Evolutionary conservation across 1,140 invertebrate genomes (phyloP).

Genomic region (Temnothorax curvispinosus): DNA sequence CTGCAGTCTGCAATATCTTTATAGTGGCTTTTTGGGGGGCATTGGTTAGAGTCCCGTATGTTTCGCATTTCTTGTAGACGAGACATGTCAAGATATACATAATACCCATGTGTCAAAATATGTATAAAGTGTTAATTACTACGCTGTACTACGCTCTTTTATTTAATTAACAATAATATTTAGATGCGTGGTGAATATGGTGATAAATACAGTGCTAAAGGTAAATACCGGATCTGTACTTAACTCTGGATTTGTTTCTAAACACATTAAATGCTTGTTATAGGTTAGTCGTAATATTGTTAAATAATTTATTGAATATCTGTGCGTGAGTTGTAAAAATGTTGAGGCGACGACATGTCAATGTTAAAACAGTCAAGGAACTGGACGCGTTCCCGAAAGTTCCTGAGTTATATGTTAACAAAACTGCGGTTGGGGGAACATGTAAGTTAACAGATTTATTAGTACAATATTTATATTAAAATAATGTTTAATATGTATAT

Average conservation of each 20-base stretch:
- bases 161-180: neutral
- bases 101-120: neutral
- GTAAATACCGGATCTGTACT: neutral
- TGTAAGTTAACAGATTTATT: conserved; percentile 85
- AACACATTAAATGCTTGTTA: neutral
- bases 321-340: conserved; percentile 65
- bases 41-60: neutral
- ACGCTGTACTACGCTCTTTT: neutral
- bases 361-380: conserved; percentile 89
- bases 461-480: neutral
- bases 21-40: neutral
- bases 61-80: neutral
- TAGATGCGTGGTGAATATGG: neutral
- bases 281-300: conserved; percentile 51
- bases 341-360: conserved; percentile 79
- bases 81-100: neutral
- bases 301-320: neutral
- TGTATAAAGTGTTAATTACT: neutral
- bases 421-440: conserved; percentile 93
- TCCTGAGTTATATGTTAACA: conserved; percentile 93
- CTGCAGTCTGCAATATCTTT: neutral
- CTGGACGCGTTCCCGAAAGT: conserved; percentile 97
- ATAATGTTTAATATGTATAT: neutral
- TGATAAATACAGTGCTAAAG: neutral
- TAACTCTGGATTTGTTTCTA: neutral